Percentiles rank a stretch among this genome's conserved stretches.
phyloP scores from a whole-genome alignment of 2,888 invertebrate species.

The Megamerina dolium region DNA sequence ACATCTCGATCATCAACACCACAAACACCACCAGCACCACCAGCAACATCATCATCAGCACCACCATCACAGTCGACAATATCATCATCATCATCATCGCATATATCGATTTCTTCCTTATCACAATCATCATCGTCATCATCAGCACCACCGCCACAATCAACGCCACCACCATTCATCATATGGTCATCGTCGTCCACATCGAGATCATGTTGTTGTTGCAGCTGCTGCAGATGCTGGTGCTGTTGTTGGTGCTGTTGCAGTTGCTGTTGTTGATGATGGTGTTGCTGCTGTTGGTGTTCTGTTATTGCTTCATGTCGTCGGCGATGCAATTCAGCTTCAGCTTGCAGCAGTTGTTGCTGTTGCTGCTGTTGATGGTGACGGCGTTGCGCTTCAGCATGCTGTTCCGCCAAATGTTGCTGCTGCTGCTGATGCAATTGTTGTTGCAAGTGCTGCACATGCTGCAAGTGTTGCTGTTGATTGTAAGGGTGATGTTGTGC shows the following conservation, averaged over 20 bases:
- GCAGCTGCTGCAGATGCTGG: too few relatives aligned
- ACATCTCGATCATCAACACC: constrained; percentile 16
- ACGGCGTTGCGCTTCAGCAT: constrained; percentile 26
- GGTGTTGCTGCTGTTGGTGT: constrained; percentile 28
- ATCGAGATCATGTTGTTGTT: constrained; percentile 20
- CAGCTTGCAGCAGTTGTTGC: constrained; percentile 23
- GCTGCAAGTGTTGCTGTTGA: constrained; percentile 40
- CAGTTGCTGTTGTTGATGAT: constrained; percentile 20
- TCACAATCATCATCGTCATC: constrained; percentile 32
- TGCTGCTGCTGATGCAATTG: constrained; percentile 32
- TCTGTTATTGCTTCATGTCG: constrained; percentile 19
- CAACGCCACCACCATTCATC: constrained; percentile 24
- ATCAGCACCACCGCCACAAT: constrained; percentile 16
- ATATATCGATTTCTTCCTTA: constrained; percentile 38
- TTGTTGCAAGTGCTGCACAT: constrained; percentile 37
- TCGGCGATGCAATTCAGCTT: constrained; percentile 25
- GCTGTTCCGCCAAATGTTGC: constrained; percentile 23
- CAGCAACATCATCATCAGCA: constrained; percentile 30
- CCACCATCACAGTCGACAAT: constrained; percentile 21
- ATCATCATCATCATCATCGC: constrained; percentile 38
- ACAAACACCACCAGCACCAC: constrained; percentile 32
- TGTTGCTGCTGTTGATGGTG: constrained; percentile 29
- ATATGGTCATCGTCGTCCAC: constrained; percentile 24
- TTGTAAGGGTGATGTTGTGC: constrained; percentile 40
- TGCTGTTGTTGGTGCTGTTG: constrained; percentile 13